A percentile compares a stretch with the other conserved stretches of the same genome.
Conservation (phyloP, 2,797 vertebrate genomes). For the Chelidonichthys spinosus region DNA sequence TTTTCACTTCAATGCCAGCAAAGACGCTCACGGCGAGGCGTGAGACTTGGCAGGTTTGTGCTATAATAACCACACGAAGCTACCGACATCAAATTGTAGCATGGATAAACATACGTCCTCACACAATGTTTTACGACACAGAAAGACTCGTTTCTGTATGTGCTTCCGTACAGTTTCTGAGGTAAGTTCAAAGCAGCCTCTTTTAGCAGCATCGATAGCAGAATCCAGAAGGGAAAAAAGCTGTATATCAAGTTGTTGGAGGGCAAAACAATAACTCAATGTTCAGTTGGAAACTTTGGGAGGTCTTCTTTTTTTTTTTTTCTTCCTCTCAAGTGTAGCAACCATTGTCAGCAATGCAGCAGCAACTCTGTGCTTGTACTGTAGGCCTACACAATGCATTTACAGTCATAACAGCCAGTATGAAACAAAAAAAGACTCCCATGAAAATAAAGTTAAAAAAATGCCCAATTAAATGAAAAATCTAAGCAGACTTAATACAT, state of each 20-base stretch:
- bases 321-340: not conserved
- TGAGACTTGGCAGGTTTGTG: conserved; percentile 7
- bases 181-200: not conserved
- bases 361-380: not conserved
- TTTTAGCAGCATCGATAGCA: not conserved
- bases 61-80: not conserved
- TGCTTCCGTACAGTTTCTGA: not conserved
- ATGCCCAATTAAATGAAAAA: not conserved
- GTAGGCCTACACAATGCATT: not conserved
- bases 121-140: not conserved
- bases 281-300: not conserved
- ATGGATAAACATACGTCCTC: not conserved
- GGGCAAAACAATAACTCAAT: not conserved
- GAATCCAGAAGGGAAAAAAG: not conserved
- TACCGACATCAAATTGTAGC: not conserved
- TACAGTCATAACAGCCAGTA: not conserved
- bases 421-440: not conserved
- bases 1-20: not conserved
- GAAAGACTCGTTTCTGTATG: not conserved
- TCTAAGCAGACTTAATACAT: not conserved
- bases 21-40: not conserved
- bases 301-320: not conserved
- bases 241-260: conserved; percentile 3
- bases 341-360: not conserved
- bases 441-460: not conserved